Conservation (phyloP, 1,140 invertebrate genomes). For the Euura saliciscinereae region DNA sequence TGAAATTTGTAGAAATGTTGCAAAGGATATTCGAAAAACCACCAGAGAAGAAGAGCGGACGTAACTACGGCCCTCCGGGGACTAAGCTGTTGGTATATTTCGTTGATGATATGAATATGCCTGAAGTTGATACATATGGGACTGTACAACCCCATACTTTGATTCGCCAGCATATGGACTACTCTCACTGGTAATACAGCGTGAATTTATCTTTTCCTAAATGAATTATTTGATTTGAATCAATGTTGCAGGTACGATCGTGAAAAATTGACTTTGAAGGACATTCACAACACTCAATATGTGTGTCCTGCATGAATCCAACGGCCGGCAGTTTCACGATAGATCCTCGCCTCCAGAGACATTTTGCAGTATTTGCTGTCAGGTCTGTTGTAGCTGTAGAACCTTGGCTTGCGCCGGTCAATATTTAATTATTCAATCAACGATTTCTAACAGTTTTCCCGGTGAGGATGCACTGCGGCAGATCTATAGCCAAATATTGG, state of each 20-base stretch:
- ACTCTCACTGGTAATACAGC: conserved; percentile 80
- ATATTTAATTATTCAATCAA: not conserved
- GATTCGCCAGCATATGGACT: conserved; percentile 93
- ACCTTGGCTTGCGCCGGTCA: not conserved
- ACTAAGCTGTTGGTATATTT: conserved; percentile 93
- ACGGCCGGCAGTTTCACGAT: conserved; percentile 95
- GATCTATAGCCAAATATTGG: conserved; percentile 84
- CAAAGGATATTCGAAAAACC: conserved; percentile 91
- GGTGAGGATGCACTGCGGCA: conserved; percentile 78
- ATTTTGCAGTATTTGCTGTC: conserved; percentile 92
- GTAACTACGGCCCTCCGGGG: conserved; percentile 91
- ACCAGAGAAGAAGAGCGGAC: conserved; percentile 93
- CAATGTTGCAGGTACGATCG: conserved; percentile 73
- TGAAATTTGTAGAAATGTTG: conserved; percentile 72
- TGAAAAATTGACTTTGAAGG: conserved; percentile 84
- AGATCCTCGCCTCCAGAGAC: conserved; percentile 87
- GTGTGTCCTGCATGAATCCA: conserved; percentile 94
- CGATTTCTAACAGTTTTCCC: conserved; percentile 73
- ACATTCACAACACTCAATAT: conserved; percentile 94
- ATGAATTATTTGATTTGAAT: not conserved
- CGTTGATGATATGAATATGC: conserved; percentile 97
- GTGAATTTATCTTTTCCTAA: conserved; percentile 18
- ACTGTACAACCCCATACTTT: conserved; percentile 96
- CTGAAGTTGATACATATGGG: conserved; percentile 93
- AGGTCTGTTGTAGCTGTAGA: conserved; percentile 58